phyloP scores from a whole-genome alignment of 2,113 vertebrate species.

The Ptychochromis oligacanthus region DNA sequence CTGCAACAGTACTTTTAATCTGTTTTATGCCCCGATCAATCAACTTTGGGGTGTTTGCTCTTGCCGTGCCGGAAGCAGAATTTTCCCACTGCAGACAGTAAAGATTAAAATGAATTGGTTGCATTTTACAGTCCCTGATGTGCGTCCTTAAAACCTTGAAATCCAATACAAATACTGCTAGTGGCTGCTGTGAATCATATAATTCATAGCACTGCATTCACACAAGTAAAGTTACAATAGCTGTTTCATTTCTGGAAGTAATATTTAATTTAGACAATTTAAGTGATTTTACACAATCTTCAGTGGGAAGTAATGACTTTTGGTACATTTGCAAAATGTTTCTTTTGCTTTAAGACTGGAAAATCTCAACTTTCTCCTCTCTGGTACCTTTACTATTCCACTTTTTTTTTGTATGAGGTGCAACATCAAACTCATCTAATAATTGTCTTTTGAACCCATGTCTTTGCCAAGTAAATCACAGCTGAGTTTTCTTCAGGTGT shows the following conservation, averaged over 20 bases:
- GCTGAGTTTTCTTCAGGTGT: neutral
- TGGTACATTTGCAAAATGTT: slow-evolving; percentile 16
- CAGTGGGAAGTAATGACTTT: neutral
- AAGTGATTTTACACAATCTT: neutral
- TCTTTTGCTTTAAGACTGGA: neutral
- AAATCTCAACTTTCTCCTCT: neutral
- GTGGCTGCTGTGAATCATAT: neutral
- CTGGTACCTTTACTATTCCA: neutral
- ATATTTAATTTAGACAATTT: slow-evolving; percentile 4
- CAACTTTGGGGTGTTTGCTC: slow-evolving; percentile 5
- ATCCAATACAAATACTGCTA: slow-evolving; percentile 29
- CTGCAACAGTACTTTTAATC: neutral
- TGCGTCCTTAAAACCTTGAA: slow-evolving; percentile 24
- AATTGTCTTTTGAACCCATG: neutral
- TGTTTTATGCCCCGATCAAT: neutral
- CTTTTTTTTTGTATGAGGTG: neutral
- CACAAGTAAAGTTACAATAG: slow-evolving; percentile 5
- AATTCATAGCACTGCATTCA: neutral
- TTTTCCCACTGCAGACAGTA: neutral
- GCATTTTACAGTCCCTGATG: neutral
- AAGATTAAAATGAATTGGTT: neutral
- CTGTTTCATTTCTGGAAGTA: slow-evolving; percentile 5
- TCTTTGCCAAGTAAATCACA: slow-evolving; percentile 10
- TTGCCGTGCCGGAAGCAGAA: neutral
- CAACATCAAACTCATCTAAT: neutral